These are phyloP conservation scores for Drosophila cognata DNA, from an alignment of 2,888 invertebrate genomes.

Conservation along the genomic window DNA sequence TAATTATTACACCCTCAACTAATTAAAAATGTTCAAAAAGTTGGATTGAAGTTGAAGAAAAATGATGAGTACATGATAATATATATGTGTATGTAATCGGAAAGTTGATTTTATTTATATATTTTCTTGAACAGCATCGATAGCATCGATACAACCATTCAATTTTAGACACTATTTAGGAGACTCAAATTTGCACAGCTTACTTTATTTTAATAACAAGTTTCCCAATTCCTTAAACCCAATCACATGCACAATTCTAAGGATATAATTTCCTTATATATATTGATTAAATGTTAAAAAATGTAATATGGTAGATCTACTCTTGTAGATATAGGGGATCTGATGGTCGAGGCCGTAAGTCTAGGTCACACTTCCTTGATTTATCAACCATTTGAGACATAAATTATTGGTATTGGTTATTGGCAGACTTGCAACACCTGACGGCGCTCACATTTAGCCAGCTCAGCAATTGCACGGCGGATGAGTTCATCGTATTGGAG, in stretches of 20 bases:
- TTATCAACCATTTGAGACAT: background rate
- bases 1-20: background rate
- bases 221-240: background rate
- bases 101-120: background rate
- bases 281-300: background rate
- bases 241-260: background rate
- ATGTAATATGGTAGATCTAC: background rate
- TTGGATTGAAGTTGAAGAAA: background rate
- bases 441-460: conserved; percentile 72
- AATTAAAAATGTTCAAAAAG: background rate
- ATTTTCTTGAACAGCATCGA: background rate
- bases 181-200: no score
- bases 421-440: conserved; percentile 81
- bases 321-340: background rate
- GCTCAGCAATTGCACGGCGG: conserved; percentile 82
- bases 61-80: background rate
- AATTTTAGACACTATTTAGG: background rate
- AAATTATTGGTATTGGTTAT: conserved; percentile 18
- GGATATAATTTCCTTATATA: background rate
- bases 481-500: conserved; percentile 82
- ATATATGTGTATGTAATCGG: background rate
- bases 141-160: background rate
- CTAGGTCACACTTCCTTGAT: background rate
- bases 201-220: background rate
- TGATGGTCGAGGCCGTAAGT: background rate